Evolutionary conservation across 2,888 invertebrate genomes (phyloP).

Genomic region (Isoperla grammatica): DNA sequence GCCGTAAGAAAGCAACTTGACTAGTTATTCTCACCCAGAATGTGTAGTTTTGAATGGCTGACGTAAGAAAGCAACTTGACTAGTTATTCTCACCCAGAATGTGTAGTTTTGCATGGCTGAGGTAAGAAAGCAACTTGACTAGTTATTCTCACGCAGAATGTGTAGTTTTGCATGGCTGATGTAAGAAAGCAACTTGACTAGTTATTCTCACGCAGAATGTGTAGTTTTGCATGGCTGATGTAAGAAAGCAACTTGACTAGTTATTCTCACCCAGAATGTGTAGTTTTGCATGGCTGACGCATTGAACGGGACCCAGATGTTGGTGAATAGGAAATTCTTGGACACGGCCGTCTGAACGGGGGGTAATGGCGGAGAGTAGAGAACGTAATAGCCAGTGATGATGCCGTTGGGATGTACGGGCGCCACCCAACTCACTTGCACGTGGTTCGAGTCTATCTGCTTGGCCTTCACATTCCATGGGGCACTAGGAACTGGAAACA

Average conservation of each 20-base stretch:
- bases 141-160: too few relatives aligned
- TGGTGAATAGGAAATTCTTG: slow-evolving; percentile 47
- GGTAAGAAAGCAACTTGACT: too few relatives aligned
- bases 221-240: too few relatives aligned
- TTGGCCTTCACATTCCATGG: slow-evolving; percentile 59
- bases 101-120: too few relatives aligned
- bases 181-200: too few relatives aligned
- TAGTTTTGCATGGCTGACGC: slow-evolving; percentile 52
- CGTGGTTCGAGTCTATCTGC: slow-evolving; percentile 58
- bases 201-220: slow-evolving; percentile 58
- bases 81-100: too few relatives aligned
- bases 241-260: too few relatives aligned
- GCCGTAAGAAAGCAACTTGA: too few relatives aligned
- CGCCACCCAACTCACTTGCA: slow-evolving; percentile 63
- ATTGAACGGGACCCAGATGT: slow-evolving; percentile 39
- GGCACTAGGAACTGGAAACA: slow-evolving; percentile 55
- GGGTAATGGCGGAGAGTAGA: slow-evolving; percentile 59
- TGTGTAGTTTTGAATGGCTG: too few relatives aligned
- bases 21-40: too few relatives aligned
- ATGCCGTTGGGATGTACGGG: slow-evolving; percentile 59
- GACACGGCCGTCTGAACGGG: slow-evolving; percentile 46
- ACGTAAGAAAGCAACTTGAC: too few relatives aligned
- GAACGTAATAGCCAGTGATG: slow-evolving; percentile 57
- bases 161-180: too few relatives aligned
- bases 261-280: slow-evolving; percentile 61